Evolutionary conservation across 1,140 invertebrate genomes (phyloP).

Genomic region (Propsilocerus akamusi): DNA sequence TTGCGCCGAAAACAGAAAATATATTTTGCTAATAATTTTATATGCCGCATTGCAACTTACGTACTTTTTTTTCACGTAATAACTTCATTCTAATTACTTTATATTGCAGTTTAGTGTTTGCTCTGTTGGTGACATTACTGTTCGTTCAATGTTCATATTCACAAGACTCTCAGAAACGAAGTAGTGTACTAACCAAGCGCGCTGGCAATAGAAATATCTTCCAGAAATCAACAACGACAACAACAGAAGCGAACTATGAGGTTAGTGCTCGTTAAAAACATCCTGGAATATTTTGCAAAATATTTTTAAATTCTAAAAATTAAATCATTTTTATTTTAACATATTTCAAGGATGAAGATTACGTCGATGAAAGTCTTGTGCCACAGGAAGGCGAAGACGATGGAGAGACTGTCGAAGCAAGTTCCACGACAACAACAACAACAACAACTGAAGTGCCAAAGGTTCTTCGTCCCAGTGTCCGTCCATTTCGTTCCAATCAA

Average conservation of each 20-base stretch:
- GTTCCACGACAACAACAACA: not conserved
- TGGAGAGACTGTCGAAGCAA: not conserved
- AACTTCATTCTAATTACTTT: no score
- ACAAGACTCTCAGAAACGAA: constrained; percentile 1
- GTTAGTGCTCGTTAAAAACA: no score
- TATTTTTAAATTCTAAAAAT: not conserved
- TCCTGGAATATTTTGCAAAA: not conserved
- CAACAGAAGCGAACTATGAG: not conserved
- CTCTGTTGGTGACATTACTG: not conserved
- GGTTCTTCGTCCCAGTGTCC: not conserved
- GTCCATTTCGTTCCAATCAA: not conserved
- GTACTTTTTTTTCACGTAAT: no score
- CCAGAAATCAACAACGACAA: not conserved
- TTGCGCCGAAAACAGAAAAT: not conserved
- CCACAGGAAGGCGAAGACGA: not conserved
- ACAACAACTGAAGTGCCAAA: not conserved
- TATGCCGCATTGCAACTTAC: not conserved
- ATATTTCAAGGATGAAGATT: constrained; percentile 3
- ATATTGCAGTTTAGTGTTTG: not conserved
- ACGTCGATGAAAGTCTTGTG: not conserved
- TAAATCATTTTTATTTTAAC: not conserved
- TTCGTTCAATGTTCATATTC: not conserved
- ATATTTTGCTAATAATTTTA: not conserved
- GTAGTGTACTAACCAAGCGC: not conserved
- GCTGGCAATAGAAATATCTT: constrained; percentile 1